These are phyloP conservation scores for Gisinianus flammeolus DNA, from an alignment of 2,888 invertebrate species.

Conservation along the genomic window DNA sequence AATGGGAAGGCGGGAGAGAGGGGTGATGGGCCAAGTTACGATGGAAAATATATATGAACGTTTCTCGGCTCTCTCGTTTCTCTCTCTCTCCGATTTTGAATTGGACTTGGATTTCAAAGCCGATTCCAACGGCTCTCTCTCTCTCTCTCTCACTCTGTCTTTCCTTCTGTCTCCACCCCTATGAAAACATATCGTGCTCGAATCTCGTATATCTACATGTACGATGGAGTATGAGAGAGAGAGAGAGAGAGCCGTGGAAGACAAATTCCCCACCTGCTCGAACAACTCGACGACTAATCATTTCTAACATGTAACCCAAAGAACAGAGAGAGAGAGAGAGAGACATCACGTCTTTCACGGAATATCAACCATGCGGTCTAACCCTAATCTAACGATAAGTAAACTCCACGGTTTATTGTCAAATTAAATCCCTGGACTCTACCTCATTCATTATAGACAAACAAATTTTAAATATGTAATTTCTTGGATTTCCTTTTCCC, in stretches of 20 bases:
- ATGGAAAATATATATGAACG: background rate
- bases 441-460: too few species aligned
- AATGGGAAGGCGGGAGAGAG: background rate
- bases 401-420: too few species aligned
- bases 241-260: background rate
- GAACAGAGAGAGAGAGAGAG: background rate
- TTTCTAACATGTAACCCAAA: background rate
- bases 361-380: too few species aligned
- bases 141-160: too few species aligned
- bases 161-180: too few species aligned
- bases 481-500: too few species aligned
- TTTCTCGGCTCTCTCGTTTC: background rate
- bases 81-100: background rate
- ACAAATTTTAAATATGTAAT: too few species aligned
- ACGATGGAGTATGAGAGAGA: constrained; percentile 6
- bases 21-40: background rate
- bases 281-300: constrained; percentile 12
- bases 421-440: too few species aligned
- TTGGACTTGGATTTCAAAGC: background rate
- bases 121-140: background rate
- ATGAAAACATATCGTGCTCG: too few species aligned
- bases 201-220: background rate
- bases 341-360: too few species aligned
- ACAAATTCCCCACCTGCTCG: constrained; percentile 29
- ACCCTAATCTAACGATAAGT: too few species aligned